Evolutionary conservation across 2,888 invertebrate genomes (phyloP).

Genomic region (Troides helena): DNA sequence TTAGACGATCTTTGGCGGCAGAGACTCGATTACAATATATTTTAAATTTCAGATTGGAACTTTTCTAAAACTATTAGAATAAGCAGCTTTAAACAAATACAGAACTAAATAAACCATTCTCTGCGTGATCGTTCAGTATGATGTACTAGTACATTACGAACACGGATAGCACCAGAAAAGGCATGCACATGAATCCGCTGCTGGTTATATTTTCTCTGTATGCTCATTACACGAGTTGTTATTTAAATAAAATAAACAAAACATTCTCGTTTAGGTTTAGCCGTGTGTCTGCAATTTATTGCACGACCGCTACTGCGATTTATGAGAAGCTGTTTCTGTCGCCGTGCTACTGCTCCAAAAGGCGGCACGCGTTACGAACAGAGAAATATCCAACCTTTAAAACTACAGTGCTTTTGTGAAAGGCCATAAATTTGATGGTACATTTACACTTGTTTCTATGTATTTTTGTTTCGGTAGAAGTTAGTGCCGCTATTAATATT

Average conservation of each 20-base stretch:
- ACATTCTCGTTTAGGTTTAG: not conserved
- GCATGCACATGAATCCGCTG: not conserved
- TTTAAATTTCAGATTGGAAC: no score
- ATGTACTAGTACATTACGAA: not conserved
- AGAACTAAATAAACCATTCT: no score
- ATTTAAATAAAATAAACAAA: slow-evolving; percentile 1
- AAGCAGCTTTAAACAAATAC: no score
- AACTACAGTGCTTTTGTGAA: no score
- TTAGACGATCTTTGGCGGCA: no score
- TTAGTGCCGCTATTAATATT: no score
- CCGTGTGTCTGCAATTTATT: not conserved
- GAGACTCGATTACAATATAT: no score
- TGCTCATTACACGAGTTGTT: slow-evolving; percentile 2
- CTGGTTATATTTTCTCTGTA: not conserved
- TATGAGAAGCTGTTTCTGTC: not conserved
- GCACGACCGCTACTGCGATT: not conserved
- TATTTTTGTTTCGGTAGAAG: no score
- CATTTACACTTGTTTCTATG: no score
- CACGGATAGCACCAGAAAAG: not conserved
- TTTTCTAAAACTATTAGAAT: no score
- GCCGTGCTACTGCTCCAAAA: not conserved
- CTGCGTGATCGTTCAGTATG: not conserved
- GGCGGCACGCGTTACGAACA: not conserved
- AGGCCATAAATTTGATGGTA: no score
- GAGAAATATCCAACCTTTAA: no score